These are phyloP conservation scores for Parazoanthus swiftii DNA, from an alignment of 92 coral and sea anemone genomes.

Conservation along the genomic window DNA sequence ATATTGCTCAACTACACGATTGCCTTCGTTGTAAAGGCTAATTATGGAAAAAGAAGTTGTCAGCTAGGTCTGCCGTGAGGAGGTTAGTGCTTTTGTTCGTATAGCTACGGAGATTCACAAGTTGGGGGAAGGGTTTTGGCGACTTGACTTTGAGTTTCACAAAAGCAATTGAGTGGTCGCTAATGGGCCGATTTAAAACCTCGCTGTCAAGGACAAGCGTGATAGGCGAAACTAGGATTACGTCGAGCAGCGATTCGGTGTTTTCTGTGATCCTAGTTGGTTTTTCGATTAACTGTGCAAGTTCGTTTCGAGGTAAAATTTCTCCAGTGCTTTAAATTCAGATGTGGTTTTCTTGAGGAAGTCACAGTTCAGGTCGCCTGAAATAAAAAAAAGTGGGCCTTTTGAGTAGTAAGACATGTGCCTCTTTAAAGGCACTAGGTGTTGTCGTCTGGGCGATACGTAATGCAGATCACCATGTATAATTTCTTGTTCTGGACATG, in stretches of 20 bases:
- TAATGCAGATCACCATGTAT: not conserved
- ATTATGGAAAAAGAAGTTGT: not conserved
- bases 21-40: too few species aligned
- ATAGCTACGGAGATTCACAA: conserved; percentile 26
- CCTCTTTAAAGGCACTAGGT: conserved; percentile 47
- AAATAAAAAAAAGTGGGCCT: conserved; percentile 50
- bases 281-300: conserved; percentile 53
- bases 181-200: conserved; percentile 44
- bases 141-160: not conserved
- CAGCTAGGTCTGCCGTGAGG: conserved; percentile 43
- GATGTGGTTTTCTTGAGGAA: conserved; percentile 44
- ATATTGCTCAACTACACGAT: too few species aligned
- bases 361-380: conserved; percentile 62
- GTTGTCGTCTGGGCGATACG: conserved; percentile 56
- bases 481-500: conserved; percentile 46
- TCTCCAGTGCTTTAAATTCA: conserved; percentile 47
- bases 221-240: conserved; percentile 54
- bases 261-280: conserved; percentile 63
- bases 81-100: conserved; percentile 40
- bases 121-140: not conserved
- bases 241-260: conserved; percentile 58
- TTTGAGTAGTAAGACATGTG: conserved; percentile 46
- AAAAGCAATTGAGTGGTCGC: conserved; percentile 36
- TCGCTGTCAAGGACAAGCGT: conserved; percentile 53
- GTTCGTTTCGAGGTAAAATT: conserved; percentile 54